phyloP scores from a whole-genome alignment of 2,888 invertebrate genomes.

The Cylloceria caligata region DNA sequence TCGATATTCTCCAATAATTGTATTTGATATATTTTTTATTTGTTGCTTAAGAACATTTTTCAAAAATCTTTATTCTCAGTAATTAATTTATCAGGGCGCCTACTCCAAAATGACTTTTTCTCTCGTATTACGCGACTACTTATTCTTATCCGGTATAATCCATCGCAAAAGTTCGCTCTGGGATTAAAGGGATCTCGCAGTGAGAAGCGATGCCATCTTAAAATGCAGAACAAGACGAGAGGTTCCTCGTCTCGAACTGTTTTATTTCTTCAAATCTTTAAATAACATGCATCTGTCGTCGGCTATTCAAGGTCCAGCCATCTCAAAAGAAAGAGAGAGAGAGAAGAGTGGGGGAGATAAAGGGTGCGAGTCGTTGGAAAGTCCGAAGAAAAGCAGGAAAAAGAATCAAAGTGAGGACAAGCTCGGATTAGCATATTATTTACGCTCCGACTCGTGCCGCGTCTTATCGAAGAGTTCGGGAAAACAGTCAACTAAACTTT shows the following conservation, averaged over 20 bases:
- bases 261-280: constrained; percentile 55
- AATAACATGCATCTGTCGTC: constrained; percentile 77
- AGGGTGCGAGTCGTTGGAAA: constrained; percentile 22
- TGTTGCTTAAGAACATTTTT: not conserved
- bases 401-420: constrained; percentile 71
- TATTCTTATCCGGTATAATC: constrained; percentile 29
- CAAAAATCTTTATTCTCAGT: no score
- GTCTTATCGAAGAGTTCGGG: constrained; percentile 59
- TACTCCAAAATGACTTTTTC: not conserved
- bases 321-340: constrained; percentile 65
- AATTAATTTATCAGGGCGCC: not conserved
- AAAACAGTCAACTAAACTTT: constrained; percentile 77
- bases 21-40: not conserved
- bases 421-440: constrained; percentile 83
- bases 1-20: not conserved
- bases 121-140: constrained; percentile 1
- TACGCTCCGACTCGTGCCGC: constrained; percentile 71
- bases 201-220: constrained; percentile 55
- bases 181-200: constrained; percentile 46
- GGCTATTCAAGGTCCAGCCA: constrained; percentile 9
- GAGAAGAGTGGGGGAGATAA: constrained; percentile 1
- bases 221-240: constrained; percentile 61
- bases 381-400: constrained; percentile 61
- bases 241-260: not conserved
- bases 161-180: constrained; percentile 17